phyloP scores from a whole-genome alignment of 1,140 invertebrate species.

The Drosophila nikananu region DNA sequence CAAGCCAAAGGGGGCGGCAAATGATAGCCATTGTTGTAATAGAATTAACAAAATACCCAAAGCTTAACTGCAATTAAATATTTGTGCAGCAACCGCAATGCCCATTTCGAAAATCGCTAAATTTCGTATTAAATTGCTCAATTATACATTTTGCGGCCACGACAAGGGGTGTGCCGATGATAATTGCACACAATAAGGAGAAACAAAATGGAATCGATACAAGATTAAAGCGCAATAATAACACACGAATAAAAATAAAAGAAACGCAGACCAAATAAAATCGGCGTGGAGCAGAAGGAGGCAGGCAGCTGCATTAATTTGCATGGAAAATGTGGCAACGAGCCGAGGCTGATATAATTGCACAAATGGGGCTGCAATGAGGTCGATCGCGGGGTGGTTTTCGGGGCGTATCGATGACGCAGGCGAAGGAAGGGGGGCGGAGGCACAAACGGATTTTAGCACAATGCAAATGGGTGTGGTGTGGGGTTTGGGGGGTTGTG shows the following conservation, averaged over 20 bases:
- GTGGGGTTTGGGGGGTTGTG: not conserved
- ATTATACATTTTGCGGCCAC: constrained; percentile 37
- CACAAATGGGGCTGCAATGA: constrained; percentile 28
- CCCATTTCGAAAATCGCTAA: constrained; percentile 28
- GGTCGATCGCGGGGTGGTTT: not conserved
- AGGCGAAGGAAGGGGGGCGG: constrained; percentile 2
- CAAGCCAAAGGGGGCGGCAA: constrained; percentile 22
- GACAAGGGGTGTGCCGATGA: constrained; percentile 13
- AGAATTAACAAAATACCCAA: constrained; percentile 70
- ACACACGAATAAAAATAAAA: constrained; percentile 32
- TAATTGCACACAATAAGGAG: constrained; percentile 19
- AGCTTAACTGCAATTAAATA: constrained; percentile 66
- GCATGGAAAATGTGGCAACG: constrained; percentile 50
- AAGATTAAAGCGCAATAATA: constrained; percentile 46
- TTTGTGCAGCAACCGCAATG: constrained; percentile 27
- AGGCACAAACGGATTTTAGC: constrained; percentile 11
- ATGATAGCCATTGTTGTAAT: constrained; percentile 48
- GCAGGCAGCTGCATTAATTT: constrained; percentile 54
- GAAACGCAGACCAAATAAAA: constrained; percentile 16
- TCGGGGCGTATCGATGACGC: constrained; percentile 18
- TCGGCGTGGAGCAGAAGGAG: not conserved
- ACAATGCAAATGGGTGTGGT: constrained; percentile 8
- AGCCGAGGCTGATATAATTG: constrained; percentile 41
- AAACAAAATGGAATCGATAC: constrained; percentile 30
- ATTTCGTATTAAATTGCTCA: constrained; percentile 47